Evolutionary conservation across 2,888 invertebrate species (phyloP), one percentile per base, ranked within the genome.

Genomic region (Lysandra bellargus): DNA sequence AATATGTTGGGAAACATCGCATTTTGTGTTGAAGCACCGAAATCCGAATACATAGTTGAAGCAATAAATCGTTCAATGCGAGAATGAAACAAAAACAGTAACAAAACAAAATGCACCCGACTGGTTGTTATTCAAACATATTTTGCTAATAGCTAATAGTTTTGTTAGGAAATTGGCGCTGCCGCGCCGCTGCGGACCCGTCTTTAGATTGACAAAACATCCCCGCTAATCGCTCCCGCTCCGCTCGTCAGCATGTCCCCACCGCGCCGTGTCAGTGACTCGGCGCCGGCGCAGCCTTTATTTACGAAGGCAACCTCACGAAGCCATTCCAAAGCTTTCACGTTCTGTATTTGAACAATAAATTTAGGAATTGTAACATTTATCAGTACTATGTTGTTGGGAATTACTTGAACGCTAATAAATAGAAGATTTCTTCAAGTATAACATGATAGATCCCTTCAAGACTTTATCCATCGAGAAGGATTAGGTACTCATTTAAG

Each of bases 201-300:
- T 3, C 44, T 44, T 53, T 14, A 53, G 44, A 44, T 44, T 44
- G 44, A 53, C 60, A 2, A 60, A n/a, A 60, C 30, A 30, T 64
- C 64, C 57, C 53, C 76, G 53, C 76, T 53, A 23, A 30, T 2
- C 57, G 76, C 78, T 23, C 69, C 57, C 84, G 84, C 85, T 82
- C 37, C 57, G 57, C 57, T 53, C 53, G 17, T 30, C 72, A 80
- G 44, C 79, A 76, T 60, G 60, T 4, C 82, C 84, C 69, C 81
- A 78, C 23, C 82, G 80, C 40, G 81, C 83, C 85, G 86, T 89
- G 92, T 92, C 91, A 91, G 86, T 91, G 92, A 91, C 92, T 89
- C 87, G 84, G 87, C 91, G 90, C 89, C 84, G 84, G 90, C 91
- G 92, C 91, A 91, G 87, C 88, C 91, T 90, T 88, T 75, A 60